Evolutionary conservation across 1,140 invertebrate species (phyloP), one percentile per base, ranked within the genome.

Genomic region (Calliopsis andreniformis): DNA sequence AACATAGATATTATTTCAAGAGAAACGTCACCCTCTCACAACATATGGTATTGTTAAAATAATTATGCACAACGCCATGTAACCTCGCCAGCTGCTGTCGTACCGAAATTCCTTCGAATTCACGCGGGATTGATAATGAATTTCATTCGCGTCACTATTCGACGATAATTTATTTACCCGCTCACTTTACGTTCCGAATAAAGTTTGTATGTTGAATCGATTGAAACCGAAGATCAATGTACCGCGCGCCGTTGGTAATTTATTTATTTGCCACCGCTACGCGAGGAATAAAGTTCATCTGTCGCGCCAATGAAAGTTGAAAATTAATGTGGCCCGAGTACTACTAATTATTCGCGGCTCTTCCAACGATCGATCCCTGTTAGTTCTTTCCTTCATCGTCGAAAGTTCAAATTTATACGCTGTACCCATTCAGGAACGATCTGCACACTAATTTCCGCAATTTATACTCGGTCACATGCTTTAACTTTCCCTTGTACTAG

Each of bases 101-200:
- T 35, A 42, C 28, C 28, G 28, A n/a, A 59, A 70, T 70, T 56
- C 68, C 68, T 61, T 49, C 43, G 42, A 35, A 35, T 35, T 28
- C 20, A 7, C 42, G 10, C 20, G 42, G 10, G 56, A 61, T 70
- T 42, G 68, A 70, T 70, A 70, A 70, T 70, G 68, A 70, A 70
- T 70, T 70, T 70, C 55, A 61, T 70, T 35, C 55, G 20, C 28
- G 68, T 70, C 68, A 61, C 42, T 30, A 42, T 47, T 35, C 42
- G 42, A 16, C 55, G 56, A 70, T 70, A 70, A 71, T 71, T 71
- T 71, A 71, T 71, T 71, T 71, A 71, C 42, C 43, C 55, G 39
- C 16, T 28, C 56, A 30, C 30, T 49, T 25, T 49, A 49, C 43
- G 56, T 61, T 47, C 16, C 5, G 7, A n/a, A 49, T 47, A 43